A percentile compares a stretch with the other conserved stretches of the same genome.
phyloP scores from a whole-genome alignment of 2,113 vertebrate genomes.

The Apteryx owenii region DNA sequence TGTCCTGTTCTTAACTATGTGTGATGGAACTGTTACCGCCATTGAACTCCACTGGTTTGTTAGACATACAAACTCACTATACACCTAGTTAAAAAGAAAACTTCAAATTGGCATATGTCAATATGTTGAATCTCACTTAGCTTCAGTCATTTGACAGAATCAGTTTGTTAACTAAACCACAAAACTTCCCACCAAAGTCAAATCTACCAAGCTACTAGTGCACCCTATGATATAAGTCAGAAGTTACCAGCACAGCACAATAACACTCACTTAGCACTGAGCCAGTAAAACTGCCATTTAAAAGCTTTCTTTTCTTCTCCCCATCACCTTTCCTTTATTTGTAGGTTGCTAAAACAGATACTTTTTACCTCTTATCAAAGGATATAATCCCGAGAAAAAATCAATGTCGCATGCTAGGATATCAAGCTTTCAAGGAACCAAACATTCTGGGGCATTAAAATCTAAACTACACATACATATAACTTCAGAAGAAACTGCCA shows the following conservation, averaged over 20 bases:
- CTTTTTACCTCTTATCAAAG: neutral
- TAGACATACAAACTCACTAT: neutral
- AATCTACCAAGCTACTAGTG: neutral
- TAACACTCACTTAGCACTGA: slow-evolving; percentile 1
- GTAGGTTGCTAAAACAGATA: neutral
- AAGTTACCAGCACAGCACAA: slow-evolving; percentile 15
- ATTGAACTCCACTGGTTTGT: neutral
- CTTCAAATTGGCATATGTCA: neutral
- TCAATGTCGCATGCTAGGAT: neutral
- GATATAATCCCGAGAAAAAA: neutral
- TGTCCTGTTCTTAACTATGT: neutral
- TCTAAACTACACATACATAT: neutral
- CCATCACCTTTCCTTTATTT: neutral
- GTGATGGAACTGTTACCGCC: neutral
- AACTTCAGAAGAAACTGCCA: slow-evolving; percentile 38
- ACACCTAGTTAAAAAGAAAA: neutral
- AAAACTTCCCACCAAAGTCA: neutral
- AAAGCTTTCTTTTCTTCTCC: neutral
- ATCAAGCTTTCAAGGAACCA: neutral
- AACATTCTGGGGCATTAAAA: neutral
- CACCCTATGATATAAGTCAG: neutral
- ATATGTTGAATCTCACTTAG: neutral
- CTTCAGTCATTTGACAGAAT: neutral
- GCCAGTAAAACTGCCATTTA: neutral
- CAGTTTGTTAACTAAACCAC: slow-evolving; percentile 40